phyloP scores from a whole-genome alignment of 2,888 invertebrate species.

The Dryobotodes eremita region DNA sequence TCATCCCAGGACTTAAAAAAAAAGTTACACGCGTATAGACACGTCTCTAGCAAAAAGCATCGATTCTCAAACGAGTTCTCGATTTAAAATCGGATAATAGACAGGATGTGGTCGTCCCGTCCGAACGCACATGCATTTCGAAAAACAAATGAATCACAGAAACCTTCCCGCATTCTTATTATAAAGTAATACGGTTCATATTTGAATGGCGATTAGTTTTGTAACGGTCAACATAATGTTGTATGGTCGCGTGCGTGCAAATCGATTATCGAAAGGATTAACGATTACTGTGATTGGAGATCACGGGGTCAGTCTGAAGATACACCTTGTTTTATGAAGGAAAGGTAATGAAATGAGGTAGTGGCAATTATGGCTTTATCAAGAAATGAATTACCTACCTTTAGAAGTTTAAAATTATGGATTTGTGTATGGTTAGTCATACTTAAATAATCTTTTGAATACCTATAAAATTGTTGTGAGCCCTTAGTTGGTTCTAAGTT shows the following conservation, averaged over 20 bases:
- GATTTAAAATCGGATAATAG: slow-evolving; percentile 80
- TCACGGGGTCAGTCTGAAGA: slow-evolving; percentile 75
- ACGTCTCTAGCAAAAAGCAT: slow-evolving; percentile 72
- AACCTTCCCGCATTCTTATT: slow-evolving; percentile 30
- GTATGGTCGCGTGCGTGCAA: slow-evolving; percentile 83
- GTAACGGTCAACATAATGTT: slow-evolving; percentile 61
- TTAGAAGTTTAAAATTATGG: neutral
- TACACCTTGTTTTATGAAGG: slow-evolving; percentile 61
- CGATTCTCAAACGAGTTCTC: slow-evolving; percentile 73
- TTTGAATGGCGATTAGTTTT: slow-evolving; percentile 32
- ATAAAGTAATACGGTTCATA: slow-evolving; percentile 12
- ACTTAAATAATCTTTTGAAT: neutral
- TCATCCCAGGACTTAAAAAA: slow-evolving; percentile 52
- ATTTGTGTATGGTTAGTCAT: neutral
- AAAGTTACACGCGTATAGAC: slow-evolving; percentile 68
- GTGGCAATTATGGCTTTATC: slow-evolving; percentile 43
- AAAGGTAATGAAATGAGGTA: slow-evolving; percentile 35
- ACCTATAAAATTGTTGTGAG: neutral
- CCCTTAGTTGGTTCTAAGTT: neutral
- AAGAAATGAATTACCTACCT: slow-evolving; percentile 15
- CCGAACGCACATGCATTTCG: slow-evolving; percentile 76
- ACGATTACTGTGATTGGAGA: slow-evolving; percentile 74
- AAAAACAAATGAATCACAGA: slow-evolving; percentile 42
- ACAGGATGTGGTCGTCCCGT: slow-evolving; percentile 83
- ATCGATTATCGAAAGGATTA: slow-evolving; percentile 82